Evolutionary conservation across 2,888 invertebrate genomes (phyloP), one percentile per base, ranked within the genome.

Genomic region (Eilema caniola): DNA sequence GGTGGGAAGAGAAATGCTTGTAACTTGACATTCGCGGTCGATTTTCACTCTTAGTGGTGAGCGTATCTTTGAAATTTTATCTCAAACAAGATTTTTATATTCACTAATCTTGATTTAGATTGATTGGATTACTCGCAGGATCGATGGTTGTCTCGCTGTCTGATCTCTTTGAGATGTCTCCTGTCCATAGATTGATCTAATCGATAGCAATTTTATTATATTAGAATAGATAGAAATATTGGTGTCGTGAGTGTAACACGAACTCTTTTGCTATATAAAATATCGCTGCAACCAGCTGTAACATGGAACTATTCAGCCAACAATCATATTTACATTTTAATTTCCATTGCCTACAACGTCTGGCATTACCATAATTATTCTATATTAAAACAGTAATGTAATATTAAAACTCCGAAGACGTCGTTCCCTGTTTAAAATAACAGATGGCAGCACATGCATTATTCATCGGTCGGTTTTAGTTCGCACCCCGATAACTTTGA

Each of bases 371-470:
- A 81, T 83, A 82, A 84, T 83, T 83, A 84, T 85, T 79, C 79
- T 78, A 78, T 81, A 82, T 83, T 83, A 85, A 84, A 85, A 85
- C 82, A 78, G 80, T 83, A 84, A 85, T 80, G 82, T 86, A 87
- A 87, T 88, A 78, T 80, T 74, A 88, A 89, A 91, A 90, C 85
- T 84, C 81, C 82, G 78, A 88, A 91, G 91, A 89, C 89, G 90
- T 86, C 83, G 86, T 69, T 69, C 66, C 85, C 90, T 87, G 88
- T 86, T 91, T 91, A 89, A 92, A 90, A 91, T 91, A 89, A 90
- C 89, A 91, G 89, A 91, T 92, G 92, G 89, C 90, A 87, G 85
- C 73, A 82, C 79, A 92, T 93, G 90, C 89, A 88, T 93, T 90
- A 93, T 93, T 93, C 93, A 93, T 89, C 79, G 87, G 77, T 81